Base-by-base conservation (phyloP, 37 sponge, comb jelly and placozoan genomes). In the Geodia barretti region DNA sequence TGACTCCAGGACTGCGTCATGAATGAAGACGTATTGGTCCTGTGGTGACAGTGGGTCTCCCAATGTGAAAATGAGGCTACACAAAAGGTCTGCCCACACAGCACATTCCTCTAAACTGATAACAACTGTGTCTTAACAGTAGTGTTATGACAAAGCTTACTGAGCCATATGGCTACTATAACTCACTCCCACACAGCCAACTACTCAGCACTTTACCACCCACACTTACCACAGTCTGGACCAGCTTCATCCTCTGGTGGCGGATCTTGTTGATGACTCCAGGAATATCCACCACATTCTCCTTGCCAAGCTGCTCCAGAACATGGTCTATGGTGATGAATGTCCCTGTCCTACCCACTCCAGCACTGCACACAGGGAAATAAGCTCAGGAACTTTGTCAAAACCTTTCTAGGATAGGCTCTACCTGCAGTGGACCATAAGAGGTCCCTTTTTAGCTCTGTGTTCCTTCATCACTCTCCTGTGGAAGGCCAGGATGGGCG, bases 291-390 rank as follows among this genome's bases (percentile, higher is more conserved):
- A 91, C 73, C 5, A 68, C 66, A 28, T 74, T n/a, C 68, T 91
- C 88, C 2, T 62, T 68, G 24, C 78, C 59, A 2, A 83, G 36
- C 66, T 91, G 87, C 24, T 91, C 83, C 83, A 91, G 79, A 35
- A 73, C 76, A 41, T 25, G 24, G 72, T 91, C 92, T 39, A 91
- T 82, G 54, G 84, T 60, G 23, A 91, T 88, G 77, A 85, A 88
- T 34, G 93, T 92, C 59, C 93, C 93, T 59, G 89, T 88, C n/a
- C 93, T 77, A 39, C 93, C 93, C 24, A 92, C 93, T 21, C 93
- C 93, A 84, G 93, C 89, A 88, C 93, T 88, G 71, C 1, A 78
- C 2, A 28, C 19, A n/a, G n/a, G n/a, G n/a, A n/a, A n/a, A n/a
- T 47, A 47, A 17, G 54, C 14, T 47, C 54, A 47, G 14, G 14